Evolutionary conservation across 2,888 invertebrate species (phyloP).

Genomic region (Yponomeuta sedellus): DNA sequence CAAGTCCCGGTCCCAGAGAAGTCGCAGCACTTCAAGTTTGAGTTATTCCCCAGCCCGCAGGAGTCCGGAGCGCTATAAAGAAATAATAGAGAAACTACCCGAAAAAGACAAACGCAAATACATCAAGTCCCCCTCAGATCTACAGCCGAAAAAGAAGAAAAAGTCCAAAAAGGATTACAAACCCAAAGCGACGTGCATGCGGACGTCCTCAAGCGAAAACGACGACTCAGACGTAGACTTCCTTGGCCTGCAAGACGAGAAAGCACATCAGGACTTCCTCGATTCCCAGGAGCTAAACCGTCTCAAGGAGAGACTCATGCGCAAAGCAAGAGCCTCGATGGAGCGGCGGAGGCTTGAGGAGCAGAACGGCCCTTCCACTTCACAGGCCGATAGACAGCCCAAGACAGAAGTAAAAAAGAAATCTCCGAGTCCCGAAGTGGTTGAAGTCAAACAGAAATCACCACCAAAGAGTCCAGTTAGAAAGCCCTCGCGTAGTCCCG

Average conservation of each 20-base stretch:
- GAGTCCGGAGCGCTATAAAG: conserved; percentile 81
- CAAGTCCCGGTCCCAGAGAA: conserved; percentile 51
- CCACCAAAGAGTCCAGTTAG: conserved; percentile 21
- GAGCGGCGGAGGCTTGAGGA: conserved; percentile 41
- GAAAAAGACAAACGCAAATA: conserved; percentile 74
- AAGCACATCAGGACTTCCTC: conserved; percentile 72
- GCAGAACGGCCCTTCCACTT: conserved; percentile 42
- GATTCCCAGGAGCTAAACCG: conserved; percentile 80
- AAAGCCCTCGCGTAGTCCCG: conserved; percentile 21
- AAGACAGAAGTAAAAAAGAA: conserved; percentile 7
- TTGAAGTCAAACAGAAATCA: conserved; percentile 8
- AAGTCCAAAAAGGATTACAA: conserved; percentile 38
- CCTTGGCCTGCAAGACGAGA: conserved; percentile 61
- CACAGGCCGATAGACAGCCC: conserved; percentile 27
- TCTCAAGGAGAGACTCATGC: conserved; percentile 80
- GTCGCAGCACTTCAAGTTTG: conserved; percentile 71
- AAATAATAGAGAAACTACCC: conserved; percentile 76
- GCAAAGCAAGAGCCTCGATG: conserved; percentile 80
- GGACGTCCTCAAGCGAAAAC: conserved; percentile 73
- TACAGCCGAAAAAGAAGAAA: conserved; percentile 50
- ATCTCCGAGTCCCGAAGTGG: not conserved
- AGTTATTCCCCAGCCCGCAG: conserved; percentile 83
- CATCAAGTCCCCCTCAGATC: conserved; percentile 59
- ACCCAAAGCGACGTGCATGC: conserved; percentile 71
- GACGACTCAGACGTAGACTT: conserved; percentile 75